A percentile compares a stretch with the other conserved stretches of the same genome.
These are phyloP conservation scores for Okamejei kenojei DNA, from an alignment of 2,797 vertebrate genomes.

Conservation along the genomic window DNA sequence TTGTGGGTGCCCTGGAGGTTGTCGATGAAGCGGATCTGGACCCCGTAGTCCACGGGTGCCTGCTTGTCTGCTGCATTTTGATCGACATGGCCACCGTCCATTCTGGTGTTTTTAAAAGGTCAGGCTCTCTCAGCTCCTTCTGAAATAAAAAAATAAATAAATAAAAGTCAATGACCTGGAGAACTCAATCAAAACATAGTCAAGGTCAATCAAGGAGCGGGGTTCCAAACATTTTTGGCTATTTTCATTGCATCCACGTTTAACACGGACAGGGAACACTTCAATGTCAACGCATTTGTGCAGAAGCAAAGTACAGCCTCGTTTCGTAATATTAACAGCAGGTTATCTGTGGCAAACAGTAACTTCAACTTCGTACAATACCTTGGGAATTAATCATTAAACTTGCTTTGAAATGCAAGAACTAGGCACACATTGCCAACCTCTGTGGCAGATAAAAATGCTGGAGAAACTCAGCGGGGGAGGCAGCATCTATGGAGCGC, in stretches of 20 bases:
- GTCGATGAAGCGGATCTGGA: conserved; percentile 88
- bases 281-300: not conserved
- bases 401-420: not conserved
- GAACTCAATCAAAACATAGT: not conserved
- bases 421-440: not conserved
- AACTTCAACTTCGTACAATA: not conserved
- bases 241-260: not conserved
- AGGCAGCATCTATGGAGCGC: too few relatives aligned
- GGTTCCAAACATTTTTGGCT: not conserved
- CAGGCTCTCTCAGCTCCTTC: not conserved
- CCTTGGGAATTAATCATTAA: not conserved
- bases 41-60: conserved; percentile 73
- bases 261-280: not conserved
- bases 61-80: conserved; percentile 58
- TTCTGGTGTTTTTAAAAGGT: not conserved
- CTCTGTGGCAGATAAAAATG: not conserved
- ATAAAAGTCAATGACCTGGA: not conserved
- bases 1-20: conserved; percentile 57
- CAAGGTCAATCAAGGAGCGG: not conserved
- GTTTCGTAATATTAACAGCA: not conserved
- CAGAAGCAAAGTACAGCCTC: not conserved
- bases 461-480: too few relatives aligned
- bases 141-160: not conserved
- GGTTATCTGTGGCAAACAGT: not conserved
- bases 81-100: conserved; percentile 43